phyloP scores from a whole-genome alignment of 1,140 invertebrate species.

The Dreissena polymorpha region DNA sequence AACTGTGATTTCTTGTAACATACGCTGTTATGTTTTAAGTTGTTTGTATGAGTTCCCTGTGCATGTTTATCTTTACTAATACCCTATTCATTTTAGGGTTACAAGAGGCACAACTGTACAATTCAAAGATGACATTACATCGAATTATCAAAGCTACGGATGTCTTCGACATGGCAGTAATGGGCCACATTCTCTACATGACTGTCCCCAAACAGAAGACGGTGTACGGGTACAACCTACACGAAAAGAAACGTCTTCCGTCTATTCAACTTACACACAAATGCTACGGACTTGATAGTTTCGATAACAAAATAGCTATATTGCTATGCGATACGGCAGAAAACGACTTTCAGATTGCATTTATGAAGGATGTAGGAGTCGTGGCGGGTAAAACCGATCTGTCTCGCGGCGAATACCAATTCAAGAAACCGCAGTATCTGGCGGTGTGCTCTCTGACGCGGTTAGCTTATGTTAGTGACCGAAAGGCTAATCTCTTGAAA shows the following conservation, averaged over 20 bases:
- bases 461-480: slow-evolving; percentile 33
- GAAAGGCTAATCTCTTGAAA: slow-evolving; percentile 24
- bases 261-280: slow-evolving; percentile 3
- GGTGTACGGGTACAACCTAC: slow-evolving; percentile 13
- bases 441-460: slow-evolving; percentile 38
- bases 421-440: slow-evolving; percentile 27
- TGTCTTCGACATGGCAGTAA: slow-evolving; percentile 27
- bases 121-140: slow-evolving; percentile 24
- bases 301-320: slow-evolving; percentile 16
- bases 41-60: background rate
- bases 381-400: slow-evolving; percentile 15
- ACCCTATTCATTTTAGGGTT: slow-evolving; percentile 21
- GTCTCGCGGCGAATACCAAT: slow-evolving; percentile 9
- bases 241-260: background rate
- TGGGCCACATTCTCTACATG: slow-evolving; percentile 17
- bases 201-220: slow-evolving; percentile 19
- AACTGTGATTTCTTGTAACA: background rate
- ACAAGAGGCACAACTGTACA: slow-evolving; percentile 38
- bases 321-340: slow-evolving; percentile 13
- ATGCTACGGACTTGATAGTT: slow-evolving; percentile 33
- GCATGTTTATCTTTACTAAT: background rate
- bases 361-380: slow-evolving; percentile 26
- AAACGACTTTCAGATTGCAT: slow-evolving; percentile 12
- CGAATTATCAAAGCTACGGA: slow-evolving; percentile 5
- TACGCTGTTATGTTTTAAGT: background rate